Base-by-base conservation (phyloP, 2,888 invertebrate species). In the Chrysina gloriosa region DNA sequence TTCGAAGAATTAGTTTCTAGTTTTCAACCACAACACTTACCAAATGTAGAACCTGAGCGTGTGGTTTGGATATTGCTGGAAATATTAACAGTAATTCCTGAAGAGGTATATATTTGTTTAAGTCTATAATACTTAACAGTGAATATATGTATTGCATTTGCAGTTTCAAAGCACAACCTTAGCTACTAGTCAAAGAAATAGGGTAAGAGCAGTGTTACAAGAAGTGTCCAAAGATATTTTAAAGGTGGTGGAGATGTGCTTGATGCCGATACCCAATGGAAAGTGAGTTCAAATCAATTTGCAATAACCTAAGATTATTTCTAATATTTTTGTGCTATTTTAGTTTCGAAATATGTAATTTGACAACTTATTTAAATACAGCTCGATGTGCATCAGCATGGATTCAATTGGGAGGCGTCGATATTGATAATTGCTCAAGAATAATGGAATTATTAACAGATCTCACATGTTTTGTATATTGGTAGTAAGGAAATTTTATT, bases 51-150 rank as follows among this genome's bases (percentile, higher is more conserved):
- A 76, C 87, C 86, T 69, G 88, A 86, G 77, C 86, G 86, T 75
- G 87, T 87, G 73, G 84, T 86, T 68, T 89, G 86, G 86, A 89
- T 89, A 70, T 87, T 97, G 76, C 81, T 97, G 63, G 93, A 95
- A 85, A 91, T 96, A 36, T 85, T 97, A 11, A 91, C 92, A 75
- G 92, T 94, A 64, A 89, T 97, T 79, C 95, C 96, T 23, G 93
- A 93, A 84, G 96, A 97, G 86, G 95, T 94, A 14, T 7, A 16
- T 39, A n/a, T 31, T 27, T 58, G 45, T 31, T 5, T 2, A 25
- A 21, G 3, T 16, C 21, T 14, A 21, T 16, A 64, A 9, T n/a
- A 2, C 34, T 1, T 21, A 63, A 7, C n/a, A 16, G 47, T 2
- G 9, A 3, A 4, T 23, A 31, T n/a, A 34, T 39, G 5, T 19